phyloP scores from a whole-genome alignment of 2,888 invertebrate genomes.

The Napeogenes sylphis region DNA sequence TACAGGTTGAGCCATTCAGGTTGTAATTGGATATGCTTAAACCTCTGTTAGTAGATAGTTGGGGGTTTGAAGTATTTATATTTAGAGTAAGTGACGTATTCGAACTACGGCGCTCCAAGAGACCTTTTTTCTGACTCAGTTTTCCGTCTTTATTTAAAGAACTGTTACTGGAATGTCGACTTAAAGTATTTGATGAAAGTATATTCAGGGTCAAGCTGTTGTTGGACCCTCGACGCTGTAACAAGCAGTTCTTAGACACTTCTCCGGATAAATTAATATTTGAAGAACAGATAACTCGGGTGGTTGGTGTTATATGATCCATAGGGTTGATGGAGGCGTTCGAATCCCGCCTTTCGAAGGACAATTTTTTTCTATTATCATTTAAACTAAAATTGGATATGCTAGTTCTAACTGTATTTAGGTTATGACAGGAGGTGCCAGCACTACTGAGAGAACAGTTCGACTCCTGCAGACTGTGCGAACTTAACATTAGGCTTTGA shows the following conservation, averaged over 20 bases:
- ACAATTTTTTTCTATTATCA: constrained; percentile 77
- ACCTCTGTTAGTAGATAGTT: constrained; percentile 64
- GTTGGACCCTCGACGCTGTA: constrained; percentile 90
- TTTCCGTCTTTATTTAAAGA: constrained; percentile 72
- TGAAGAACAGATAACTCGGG: constrained; percentile 71
- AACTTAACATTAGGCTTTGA: constrained; percentile 78
- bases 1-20: constrained; percentile 71
- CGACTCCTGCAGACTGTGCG: constrained; percentile 75
- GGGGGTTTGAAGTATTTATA: constrained; percentile 68
- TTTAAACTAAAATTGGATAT: constrained; percentile 70
- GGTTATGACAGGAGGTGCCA: constrained; percentile 66
- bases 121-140: constrained; percentile 78
- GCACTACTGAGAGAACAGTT: constrained; percentile 69
- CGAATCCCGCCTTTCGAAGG: constrained; percentile 90
- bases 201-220: constrained; percentile 91
- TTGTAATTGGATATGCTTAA: constrained; percentile 74
- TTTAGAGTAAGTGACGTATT: constrained; percentile 93
- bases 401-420: constrained; percentile 65
- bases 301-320: constrained; percentile 61
- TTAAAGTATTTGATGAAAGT: constrained; percentile 67
- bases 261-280: constrained; percentile 65
- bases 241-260: constrained; percentile 78
- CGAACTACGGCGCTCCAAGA: constrained; percentile 91
- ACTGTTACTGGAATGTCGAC: constrained; percentile 77
- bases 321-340: constrained; percentile 88